Percentiles rank a stretch among this genome's conserved stretches.
phyloP scores from a whole-genome alignment of 1,140 invertebrate genomes.

The Gonatopus flavifemur region DNA sequence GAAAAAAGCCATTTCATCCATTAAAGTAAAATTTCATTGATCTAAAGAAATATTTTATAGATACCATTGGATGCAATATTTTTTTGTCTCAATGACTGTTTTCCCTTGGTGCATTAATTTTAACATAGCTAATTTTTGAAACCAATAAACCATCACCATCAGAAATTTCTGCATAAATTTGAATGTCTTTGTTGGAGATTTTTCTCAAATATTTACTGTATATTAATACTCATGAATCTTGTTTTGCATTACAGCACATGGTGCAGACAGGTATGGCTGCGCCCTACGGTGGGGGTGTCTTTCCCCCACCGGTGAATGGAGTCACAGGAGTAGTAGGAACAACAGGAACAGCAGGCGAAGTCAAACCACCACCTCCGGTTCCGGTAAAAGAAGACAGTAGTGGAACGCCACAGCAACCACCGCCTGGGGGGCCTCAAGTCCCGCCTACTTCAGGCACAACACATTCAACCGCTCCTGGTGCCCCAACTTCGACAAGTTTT shows the following conservation, averaged over 20 bases:
- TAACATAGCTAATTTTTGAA: no score
- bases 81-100: no score
- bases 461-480: conserved; percentile 43
- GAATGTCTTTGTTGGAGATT: not conserved
- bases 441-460: conserved; percentile 40
- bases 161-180: no score
- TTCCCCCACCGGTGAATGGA: conserved; percentile 73
- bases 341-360: conserved; percentile 52
- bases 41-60: no score
- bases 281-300: conserved; percentile 79
- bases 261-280: conserved; percentile 89
- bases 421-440: conserved; percentile 44
- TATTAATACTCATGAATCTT: no score
- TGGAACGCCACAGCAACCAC: conserved; percentile 39
- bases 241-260: conserved; percentile 83
- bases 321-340: conserved; percentile 64
- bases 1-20: no score
- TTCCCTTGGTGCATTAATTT: no score
- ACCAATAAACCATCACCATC: no score
- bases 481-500: conserved; percentile 47
- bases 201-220: no score
- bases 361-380: conserved; percentile 46
- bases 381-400: conserved; percentile 50
- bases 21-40: no score
- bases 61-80: no score